phyloP scores from a whole-genome alignment of 2,888 invertebrate species.

The Stenurella melanura region DNA sequence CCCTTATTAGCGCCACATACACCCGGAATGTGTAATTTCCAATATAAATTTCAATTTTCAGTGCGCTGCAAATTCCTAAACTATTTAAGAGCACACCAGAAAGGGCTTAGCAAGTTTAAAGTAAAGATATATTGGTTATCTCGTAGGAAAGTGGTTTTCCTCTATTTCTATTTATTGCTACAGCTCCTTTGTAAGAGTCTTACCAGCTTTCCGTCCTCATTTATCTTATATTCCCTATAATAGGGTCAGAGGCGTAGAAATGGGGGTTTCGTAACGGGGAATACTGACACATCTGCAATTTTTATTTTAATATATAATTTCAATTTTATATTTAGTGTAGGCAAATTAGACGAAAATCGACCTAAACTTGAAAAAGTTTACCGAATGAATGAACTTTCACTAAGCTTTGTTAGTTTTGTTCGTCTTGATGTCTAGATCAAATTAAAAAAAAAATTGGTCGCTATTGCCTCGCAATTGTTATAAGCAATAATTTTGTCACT shows the following conservation, averaged over 20 bases:
- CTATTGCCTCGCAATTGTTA: too few species aligned
- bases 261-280: background rate
- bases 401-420: too few species aligned
- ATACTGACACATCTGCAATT: too few species aligned
- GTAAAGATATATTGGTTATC: constrained; percentile 21
- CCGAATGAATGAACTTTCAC: too few species aligned
- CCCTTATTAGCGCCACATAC: background rate
- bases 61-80: constrained; percentile 6
- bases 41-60: constrained; percentile 11
- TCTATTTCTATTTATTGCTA: constrained; percentile 20
- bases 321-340: too few species aligned
- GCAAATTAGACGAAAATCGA: too few species aligned
- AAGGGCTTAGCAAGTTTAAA: constrained; percentile 15
- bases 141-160: constrained; percentile 21
- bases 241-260: background rate
- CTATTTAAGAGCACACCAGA: constrained; percentile 5
- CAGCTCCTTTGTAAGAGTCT: constrained; percentile 16
- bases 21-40: background rate
- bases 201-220: constrained; percentile 22
- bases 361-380: too few species aligned
- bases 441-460: too few species aligned
- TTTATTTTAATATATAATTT: too few species aligned
- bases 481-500: too few species aligned
- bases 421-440: too few species aligned
- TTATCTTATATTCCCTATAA: constrained; percentile 9